phyloP scores from a whole-genome alignment of 1,140 invertebrate genomes.

The Thaumetopoea pityocampa region DNA sequence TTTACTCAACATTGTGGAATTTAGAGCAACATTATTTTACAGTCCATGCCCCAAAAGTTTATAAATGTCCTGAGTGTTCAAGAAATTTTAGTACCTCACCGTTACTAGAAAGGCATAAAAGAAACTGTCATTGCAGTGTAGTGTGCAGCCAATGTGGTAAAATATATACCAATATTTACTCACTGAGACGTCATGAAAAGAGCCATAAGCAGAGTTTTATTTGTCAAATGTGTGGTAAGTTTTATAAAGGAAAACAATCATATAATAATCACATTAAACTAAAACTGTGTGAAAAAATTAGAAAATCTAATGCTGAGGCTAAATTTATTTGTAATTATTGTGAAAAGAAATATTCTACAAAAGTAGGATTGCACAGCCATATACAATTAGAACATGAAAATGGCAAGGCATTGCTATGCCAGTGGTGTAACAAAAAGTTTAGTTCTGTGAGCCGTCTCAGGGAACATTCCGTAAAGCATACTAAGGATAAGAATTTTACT shows the following conservation, averaged over 20 bases:
- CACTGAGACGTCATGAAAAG: conserved; percentile 21
- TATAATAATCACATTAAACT: conserved; percentile 17
- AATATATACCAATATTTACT: conserved; percentile 7
- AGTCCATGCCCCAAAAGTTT: conserved; percentile 24
- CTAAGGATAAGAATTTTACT: conserved; percentile 27
- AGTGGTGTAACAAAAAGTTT: conserved; percentile 25
- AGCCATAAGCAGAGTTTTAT: conserved; percentile 10
- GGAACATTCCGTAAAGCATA: conserved; percentile 27
- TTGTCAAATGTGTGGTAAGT: conserved; percentile 23
- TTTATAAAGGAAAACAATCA: conserved; percentile 16
- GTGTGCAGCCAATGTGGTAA: conserved; percentile 25
- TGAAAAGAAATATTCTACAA: conserved; percentile 19
- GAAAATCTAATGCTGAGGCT: conserved; percentile 7
- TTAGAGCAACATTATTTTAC: conserved; percentile 25
- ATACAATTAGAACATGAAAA: conserved; percentile 25
- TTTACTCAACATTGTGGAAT: conserved; percentile 4
- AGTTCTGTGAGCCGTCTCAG: conserved; percentile 18
- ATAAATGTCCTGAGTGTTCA: conserved; percentile 19
- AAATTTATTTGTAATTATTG: conserved; percentile 27
- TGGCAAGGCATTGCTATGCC: conserved; percentile 12
- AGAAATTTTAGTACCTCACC: conserved; percentile 13
- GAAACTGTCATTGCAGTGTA: conserved; percentile 10
- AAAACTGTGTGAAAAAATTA: conserved; percentile 10
- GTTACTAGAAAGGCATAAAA: conserved; percentile 12
- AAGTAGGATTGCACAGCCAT: conserved; percentile 16